Base-by-base conservation (phyloP, 2,797 vertebrate genomes). In the Typhlichthys eigenmanni region DNA sequence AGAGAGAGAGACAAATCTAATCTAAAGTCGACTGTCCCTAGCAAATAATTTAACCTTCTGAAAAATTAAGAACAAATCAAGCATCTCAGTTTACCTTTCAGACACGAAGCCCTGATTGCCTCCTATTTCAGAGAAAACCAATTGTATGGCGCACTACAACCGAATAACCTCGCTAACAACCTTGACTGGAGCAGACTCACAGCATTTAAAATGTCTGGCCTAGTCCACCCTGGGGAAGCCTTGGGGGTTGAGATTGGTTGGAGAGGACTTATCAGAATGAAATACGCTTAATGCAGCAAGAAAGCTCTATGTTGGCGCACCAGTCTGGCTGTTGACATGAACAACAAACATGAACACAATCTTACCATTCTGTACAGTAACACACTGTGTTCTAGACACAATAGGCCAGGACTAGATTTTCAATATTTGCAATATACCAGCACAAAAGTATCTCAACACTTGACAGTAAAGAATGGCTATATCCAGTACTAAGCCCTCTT, bases 271-370 rank as follows among this genome's bases (percentile, higher is more conserved):
- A 50, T 65, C 47, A 45, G 34, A 71, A n/a, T 56, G 48, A 66
- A 72, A 66, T 78, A 62, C 57, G 48, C 13, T 19, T 66, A 67
- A 74, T 32, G 56, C 65, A 62, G 57, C 43, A 49, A 68, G 67
- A 53, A 61, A 3, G 0, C 60, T 79, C 46, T 69, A 69, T 55
- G 68, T 67, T 54, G 7, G 49, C 51, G 48, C 52, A 56, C 16
- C 67, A 64, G 73, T 64, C 49, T 52, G 43, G 47, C 32, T 34
- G 34, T 50, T 48, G 48, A 43, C 55, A 58, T 74, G 59, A 80
- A 74, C 76, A 67, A 59, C 80, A 74, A 75, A 57, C 66, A 61
- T 66, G 19, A 19, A 19, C 65, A 62, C 60, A 63, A 46, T 56
- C 66, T 72, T 48, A 64, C 64, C 60, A 65, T 64, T 62, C 50